These are phyloP conservation scores for Cataglyphis livida DNA, from an alignment of 2,888 invertebrate species.

Conservation along the genomic window DNA sequence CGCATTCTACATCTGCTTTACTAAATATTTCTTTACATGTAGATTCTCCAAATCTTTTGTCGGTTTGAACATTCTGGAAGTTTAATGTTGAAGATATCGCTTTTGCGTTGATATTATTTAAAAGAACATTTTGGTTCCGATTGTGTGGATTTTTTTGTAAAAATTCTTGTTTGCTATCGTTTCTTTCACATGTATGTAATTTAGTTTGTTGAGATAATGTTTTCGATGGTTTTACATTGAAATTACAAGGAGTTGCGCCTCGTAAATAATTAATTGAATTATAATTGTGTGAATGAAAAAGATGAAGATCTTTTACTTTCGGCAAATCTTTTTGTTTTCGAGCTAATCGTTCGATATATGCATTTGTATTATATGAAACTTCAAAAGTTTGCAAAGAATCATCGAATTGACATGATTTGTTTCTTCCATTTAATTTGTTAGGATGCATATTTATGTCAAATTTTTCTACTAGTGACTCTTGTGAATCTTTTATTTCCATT, in stretches of 20 bases:
- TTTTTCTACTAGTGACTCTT: neutral
- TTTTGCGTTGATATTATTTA: neutral
- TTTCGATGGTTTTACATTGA: conserved; percentile 11
- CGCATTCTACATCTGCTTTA: neutral
- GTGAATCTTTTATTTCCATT: conserved; percentile 20
- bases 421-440: neutral
- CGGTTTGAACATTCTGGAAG: neutral
- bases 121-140: conserved; percentile 5
- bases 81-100: neutral
- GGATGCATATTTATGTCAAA: neutral
- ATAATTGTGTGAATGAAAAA: neutral
- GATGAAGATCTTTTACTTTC: neutral
- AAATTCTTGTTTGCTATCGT: neutral
- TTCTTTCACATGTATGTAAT: neutral
- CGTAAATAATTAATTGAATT: neutral
- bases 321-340: neutral
- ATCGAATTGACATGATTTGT: neutral
- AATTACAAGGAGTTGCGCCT: neutral
- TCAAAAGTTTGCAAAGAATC: neutral
- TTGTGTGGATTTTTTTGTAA: neutral
- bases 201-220: neutral
- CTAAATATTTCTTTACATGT: neutral
- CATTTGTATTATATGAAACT: neutral
- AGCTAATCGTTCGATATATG: neutral
- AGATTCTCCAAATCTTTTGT: neutral